Evolutionary conservation across 1,140 invertebrate species (phyloP).

Genomic region (Oedothorax gibbosus): DNA sequence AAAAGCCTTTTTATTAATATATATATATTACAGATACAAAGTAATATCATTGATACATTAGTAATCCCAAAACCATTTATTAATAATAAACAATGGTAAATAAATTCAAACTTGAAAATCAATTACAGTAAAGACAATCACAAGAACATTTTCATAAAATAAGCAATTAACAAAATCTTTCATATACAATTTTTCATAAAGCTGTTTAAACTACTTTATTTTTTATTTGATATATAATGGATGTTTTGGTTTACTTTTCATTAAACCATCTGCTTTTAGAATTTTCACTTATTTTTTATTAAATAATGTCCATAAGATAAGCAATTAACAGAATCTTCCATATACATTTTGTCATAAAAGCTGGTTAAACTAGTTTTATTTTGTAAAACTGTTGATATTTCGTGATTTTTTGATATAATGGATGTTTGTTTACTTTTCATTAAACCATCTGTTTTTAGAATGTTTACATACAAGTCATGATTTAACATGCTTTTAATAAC

Average conservation of each 20-base stretch:
- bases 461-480: slow-evolving; percentile 8
- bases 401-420: slow-evolving; percentile 2
- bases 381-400: background rate
- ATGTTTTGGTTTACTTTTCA: background rate
- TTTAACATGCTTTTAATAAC: background rate
- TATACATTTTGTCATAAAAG: slow-evolving; percentile 15
- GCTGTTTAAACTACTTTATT: background rate
- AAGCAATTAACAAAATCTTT: background rate
- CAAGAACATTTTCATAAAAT: background rate
- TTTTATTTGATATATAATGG: background rate
- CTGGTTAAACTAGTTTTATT: slow-evolving; percentile 8
- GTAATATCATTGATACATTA: too few species aligned
- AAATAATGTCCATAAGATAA: slow-evolving; percentile 4
- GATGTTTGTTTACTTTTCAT: slow-evolving; percentile 4
- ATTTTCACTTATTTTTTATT: background rate
- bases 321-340: background rate
- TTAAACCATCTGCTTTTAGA: too few species aligned
- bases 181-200: background rate
- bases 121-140: background rate
- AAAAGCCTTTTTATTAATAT: too few species aligned
- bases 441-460: background rate
- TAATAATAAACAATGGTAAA: too few species aligned
- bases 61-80: too few species aligned
- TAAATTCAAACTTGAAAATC: background rate
- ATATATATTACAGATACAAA: too few species aligned